Evolutionary conservation across 2,797 vertebrate genomes (phyloP).

Genomic region (Phaenicophaeus curvirostris): DNA sequence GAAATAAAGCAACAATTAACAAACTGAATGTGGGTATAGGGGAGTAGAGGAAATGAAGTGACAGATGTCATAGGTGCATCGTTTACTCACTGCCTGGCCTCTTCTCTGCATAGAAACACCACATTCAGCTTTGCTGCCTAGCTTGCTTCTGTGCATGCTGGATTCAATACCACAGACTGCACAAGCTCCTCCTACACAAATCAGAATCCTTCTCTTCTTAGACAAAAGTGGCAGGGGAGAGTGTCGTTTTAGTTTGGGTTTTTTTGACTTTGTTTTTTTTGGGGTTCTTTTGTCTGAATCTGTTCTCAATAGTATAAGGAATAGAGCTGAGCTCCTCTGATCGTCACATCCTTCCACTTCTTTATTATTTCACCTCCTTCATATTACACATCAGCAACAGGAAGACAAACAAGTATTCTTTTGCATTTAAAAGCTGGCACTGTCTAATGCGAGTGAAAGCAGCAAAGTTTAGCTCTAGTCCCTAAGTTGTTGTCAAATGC

Average conservation of each 20-base stretch:
- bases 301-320: neutral
- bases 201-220: neutral
- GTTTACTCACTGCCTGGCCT: slow-evolving; percentile 19
- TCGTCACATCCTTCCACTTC: neutral
- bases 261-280: neutral
- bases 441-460: neutral
- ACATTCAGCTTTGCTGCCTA: neutral
- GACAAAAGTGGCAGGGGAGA: no score
- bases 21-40: slow-evolving; percentile 1
- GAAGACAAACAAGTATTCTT: neutral
- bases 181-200: neutral
- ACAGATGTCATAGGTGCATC: neutral
- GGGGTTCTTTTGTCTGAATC: no score
- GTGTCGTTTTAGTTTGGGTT: neutral
- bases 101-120: neutral
- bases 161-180: neutral
- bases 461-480: slow-evolving; percentile 20
- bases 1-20: slow-evolving; percentile 63
- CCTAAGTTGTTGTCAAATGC: slow-evolving; percentile 32
- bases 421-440: neutral
- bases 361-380: neutral
- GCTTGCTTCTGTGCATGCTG: neutral
- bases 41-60: slow-evolving; percentile 50
- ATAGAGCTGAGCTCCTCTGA: neutral
- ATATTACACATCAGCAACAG: neutral